A percentile compares a stretch with the other conserved stretches of the same genome.
Conservation (phyloP, 2,113 vertebrate species). For the Phaethornis superciliosus region DNA sequence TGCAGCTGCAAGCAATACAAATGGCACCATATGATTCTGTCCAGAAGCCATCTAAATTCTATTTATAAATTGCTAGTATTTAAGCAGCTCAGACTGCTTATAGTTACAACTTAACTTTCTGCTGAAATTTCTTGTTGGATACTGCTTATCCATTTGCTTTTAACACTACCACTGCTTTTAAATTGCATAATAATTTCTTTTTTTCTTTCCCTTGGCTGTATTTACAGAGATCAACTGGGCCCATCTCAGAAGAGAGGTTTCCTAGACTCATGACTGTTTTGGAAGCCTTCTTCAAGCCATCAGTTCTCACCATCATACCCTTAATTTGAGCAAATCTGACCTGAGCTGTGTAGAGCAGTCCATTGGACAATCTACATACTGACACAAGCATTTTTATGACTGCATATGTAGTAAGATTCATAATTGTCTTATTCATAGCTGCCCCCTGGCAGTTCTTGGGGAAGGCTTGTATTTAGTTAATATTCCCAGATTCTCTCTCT, state of each 20-base stretch:
- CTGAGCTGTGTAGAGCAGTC: not conserved
- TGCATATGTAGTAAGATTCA: accelerated
- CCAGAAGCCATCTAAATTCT: not conserved
- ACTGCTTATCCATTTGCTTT: not conserved
- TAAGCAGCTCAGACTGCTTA: not conserved
- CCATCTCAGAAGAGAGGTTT: not conserved
- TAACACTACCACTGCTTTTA: not conserved
- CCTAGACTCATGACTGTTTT: not conserved
- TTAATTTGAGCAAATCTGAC: not conserved
- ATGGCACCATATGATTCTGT: not conserved
- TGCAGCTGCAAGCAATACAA: not conserved
- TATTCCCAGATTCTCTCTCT: not conserved
- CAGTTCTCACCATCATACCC: not conserved
- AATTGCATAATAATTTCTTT: not conserved
- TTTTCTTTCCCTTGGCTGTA: not conserved
- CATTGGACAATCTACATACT: not conserved
- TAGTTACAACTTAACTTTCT: not conserved
- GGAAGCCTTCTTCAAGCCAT: not conserved
- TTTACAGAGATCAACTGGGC: not conserved
- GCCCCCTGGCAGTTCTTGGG: not conserved
- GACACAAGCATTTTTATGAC: not conserved
- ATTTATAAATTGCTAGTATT: not conserved
- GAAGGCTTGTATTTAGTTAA: not conserved
- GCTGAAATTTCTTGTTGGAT: not conserved
- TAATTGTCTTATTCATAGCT: not conserved